Percentiles rank a stretch among this genome's conserved stretches.
These are phyloP conservation scores for Semicossyphus pulcher DNA, from an alignment of 2,113 vertebrate species.

Conservation along the genomic window DNA sequence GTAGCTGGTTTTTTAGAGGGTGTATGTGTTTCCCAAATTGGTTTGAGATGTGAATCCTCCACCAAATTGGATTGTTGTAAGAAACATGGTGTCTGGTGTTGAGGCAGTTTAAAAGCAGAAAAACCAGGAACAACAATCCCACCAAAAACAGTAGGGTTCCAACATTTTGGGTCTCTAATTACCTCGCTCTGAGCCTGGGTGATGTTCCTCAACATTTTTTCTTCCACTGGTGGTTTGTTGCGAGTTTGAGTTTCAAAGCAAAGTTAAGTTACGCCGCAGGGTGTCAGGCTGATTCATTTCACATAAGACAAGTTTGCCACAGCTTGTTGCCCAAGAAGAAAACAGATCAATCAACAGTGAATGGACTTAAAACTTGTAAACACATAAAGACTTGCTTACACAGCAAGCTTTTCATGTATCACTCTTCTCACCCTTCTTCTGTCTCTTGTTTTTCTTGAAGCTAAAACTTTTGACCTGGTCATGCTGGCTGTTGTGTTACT, in stretches of 20 bases:
- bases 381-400: slow-evolving; percentile 16
- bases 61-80: slow-evolving; percentile 6
- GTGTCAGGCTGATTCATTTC: slow-evolving; percentile 54
- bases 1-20: neutral
- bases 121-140: slow-evolving; percentile 12
- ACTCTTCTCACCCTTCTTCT: neutral
- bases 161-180: slow-evolving; percentile 24
- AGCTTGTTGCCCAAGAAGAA: slow-evolving; percentile 28
- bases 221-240: slow-evolving; percentile 18
- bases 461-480: slow-evolving; percentile 35
- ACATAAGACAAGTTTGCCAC: slow-evolving; percentile 42
- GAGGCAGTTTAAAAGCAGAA: neutral
- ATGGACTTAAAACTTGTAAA: slow-evolving; percentile 18
- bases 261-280: slow-evolving; percentile 42
- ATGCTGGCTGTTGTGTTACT: slow-evolving; percentile 41
- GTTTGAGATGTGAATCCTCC: neutral
- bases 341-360: slow-evolving; percentile 46
- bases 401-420: neutral
- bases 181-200: neutral
- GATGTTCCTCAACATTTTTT: slow-evolving; percentile 20
- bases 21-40: neutral
- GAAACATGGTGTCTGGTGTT: slow-evolving; percentile 1
- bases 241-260: slow-evolving; percentile 44
- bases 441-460: neutral
- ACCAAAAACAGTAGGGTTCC: slow-evolving; percentile 26